These are phyloP conservation scores for Cairina moschata DNA, from an alignment of 2,113 vertebrate species.

Conservation along the genomic window DNA sequence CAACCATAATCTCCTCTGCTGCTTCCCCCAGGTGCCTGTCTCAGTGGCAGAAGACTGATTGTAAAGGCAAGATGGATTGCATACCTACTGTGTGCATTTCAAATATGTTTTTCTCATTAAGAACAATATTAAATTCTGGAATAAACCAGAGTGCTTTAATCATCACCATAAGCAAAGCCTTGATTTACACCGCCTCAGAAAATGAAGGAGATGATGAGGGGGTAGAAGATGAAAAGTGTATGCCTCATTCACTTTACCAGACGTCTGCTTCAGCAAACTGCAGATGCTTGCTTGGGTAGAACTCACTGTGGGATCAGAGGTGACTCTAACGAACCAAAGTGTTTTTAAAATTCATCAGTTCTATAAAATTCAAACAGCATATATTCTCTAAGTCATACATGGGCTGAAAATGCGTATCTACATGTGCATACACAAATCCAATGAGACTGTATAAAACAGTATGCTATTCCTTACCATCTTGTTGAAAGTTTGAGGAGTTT, in stretches of 20 bases:
- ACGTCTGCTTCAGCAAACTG: background rate
- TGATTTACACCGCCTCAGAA: background rate
- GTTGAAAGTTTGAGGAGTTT: background rate
- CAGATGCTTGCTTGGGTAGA: background rate
- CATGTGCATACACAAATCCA: background rate
- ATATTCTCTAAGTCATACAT: background rate
- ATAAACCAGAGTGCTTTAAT: background rate
- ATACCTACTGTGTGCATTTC: background rate
- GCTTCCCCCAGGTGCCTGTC: background rate
- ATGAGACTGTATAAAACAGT: background rate
- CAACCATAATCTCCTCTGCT: background rate
- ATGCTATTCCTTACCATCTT: background rate
- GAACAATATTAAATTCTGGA: background rate
- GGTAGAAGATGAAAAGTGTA: background rate
- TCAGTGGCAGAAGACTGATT: background rate
- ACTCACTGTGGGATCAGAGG: background rate
- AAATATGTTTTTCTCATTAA: background rate
- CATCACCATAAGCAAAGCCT: background rate
- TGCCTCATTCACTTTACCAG: background rate
- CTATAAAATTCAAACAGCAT: background rate
- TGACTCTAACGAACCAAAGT: background rate
- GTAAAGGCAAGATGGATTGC: background rate
- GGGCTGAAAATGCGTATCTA: background rate
- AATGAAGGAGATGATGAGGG: background rate
- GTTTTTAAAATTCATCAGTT: background rate